phyloP scores from a whole-genome alignment of 2,888 invertebrate species.

The Leucoma salicis region DNA sequence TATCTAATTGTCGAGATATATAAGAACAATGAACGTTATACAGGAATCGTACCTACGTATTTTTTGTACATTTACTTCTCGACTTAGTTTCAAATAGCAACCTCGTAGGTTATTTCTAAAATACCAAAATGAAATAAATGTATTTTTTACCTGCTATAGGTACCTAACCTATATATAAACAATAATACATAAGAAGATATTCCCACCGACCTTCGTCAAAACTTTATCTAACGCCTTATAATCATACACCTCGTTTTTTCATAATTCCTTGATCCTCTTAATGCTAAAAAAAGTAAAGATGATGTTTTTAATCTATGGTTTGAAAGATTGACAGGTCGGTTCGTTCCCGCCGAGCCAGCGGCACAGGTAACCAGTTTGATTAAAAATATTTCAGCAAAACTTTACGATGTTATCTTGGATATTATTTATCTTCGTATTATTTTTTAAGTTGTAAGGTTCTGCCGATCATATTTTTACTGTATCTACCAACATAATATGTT shows the following conservation, averaged over 20 bases:
- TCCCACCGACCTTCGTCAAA: constrained; percentile 78
- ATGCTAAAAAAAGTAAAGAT: constrained; percentile 72
- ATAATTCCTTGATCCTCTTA: constrained; percentile 78
- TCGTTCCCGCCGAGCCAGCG: constrained; percentile 58
- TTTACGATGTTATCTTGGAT: constrained; percentile 50
- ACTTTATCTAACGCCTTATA: constrained; percentile 76
- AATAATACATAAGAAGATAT: constrained; percentile 43
- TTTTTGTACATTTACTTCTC: too few relatives aligned
- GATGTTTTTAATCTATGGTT: constrained; percentile 80
- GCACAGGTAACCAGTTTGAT: constrained; percentile 78
- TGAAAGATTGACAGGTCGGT: constrained; percentile 80
- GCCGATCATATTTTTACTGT: constrained; percentile 23
- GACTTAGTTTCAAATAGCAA: too few relatives aligned
- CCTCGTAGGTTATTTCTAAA: too few relatives aligned
- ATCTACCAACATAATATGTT: too few relatives aligned
- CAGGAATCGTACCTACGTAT: too few relatives aligned
- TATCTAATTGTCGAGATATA: too few relatives aligned
- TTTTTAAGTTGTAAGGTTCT: constrained; percentile 28
- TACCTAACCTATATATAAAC: constrained; percentile 19
- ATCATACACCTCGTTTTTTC: constrained; percentile 63
- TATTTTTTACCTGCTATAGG: constrained; percentile 27
- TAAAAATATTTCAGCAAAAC: constrained; percentile 79
- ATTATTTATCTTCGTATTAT: constrained; percentile 36
- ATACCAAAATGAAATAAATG: constrained; percentile 14
- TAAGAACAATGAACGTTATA: too few relatives aligned